phyloP scores from a whole-genome alignment of 92 coral and sea anemone species.

The Heliopora coerulea region DNA sequence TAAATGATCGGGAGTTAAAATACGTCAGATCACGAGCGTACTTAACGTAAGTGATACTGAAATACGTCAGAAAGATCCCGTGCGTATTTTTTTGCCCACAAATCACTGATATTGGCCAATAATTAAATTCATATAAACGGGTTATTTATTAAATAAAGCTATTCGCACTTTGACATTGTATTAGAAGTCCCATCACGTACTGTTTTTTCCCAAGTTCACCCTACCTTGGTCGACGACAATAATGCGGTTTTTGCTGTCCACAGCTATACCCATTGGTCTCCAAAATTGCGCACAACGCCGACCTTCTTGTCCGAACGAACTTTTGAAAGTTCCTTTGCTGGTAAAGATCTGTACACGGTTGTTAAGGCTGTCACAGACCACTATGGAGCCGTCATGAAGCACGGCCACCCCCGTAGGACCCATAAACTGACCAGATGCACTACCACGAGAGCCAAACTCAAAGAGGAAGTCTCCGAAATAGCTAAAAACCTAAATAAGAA shows the following conservation, averaged over 20 bases:
- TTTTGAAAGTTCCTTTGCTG: constrained; percentile 73
- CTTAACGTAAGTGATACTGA: no score
- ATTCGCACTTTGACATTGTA: no score
- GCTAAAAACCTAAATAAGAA: constrained; percentile 10
- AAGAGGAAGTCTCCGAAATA: constrained; percentile 31
- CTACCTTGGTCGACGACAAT: constrained; percentile 73
- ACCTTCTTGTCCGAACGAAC: constrained; percentile 88
- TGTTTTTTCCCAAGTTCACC: no score
- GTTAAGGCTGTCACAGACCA: constrained; percentile 91
- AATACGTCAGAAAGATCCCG: no score
- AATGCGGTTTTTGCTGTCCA: constrained; percentile 77
- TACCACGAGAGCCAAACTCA: constrained; percentile 76
- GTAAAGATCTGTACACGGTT: constrained; percentile 85
- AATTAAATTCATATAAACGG: no score
- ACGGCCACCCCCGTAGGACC: constrained; percentile 88
- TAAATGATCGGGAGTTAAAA: no score
- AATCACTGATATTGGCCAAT: no score
- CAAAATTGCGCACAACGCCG: constrained; percentile 68
- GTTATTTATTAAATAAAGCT: no score
- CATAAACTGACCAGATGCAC: constrained; percentile 82
- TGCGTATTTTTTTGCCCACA: no score
- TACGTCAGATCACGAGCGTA: no score
- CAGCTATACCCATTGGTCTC: constrained; percentile 88
- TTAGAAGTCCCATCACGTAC: no score
- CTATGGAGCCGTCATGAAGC: constrained; percentile 72